Percentiles rank a stretch among this genome's conserved stretches.
Evolutionary conservation across 2,888 invertebrate genomes (phyloP).

Genomic region (Liopterus haemorrhoidalis): DNA sequence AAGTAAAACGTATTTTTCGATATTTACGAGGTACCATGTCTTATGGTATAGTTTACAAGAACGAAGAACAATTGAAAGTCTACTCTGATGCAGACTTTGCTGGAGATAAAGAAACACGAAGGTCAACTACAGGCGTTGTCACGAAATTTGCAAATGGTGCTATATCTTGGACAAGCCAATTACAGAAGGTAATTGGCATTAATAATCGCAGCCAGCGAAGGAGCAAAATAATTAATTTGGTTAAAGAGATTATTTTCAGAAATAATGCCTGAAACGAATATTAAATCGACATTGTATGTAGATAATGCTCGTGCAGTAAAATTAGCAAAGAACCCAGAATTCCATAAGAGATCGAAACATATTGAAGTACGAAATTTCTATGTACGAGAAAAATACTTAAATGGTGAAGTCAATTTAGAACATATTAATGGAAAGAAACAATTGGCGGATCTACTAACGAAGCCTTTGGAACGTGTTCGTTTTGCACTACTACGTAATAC

Average conservation of each 20-base stretch:
- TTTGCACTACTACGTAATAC: no score
- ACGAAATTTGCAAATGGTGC: no score
- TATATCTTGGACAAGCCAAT: constrained; percentile 7
- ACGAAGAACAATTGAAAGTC: no score
- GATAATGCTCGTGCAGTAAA: constrained; percentile 29
- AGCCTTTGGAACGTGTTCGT: background rate
- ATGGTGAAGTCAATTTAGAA: constrained; percentile 28
- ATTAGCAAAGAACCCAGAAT: constrained; percentile 30
- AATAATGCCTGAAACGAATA: constrained; percentile 1
- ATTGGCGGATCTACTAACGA: constrained; percentile 6
- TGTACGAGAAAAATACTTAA: constrained; percentile 29
- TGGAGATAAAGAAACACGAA: no score
- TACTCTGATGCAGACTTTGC: no score
- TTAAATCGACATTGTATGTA: constrained; percentile 21
- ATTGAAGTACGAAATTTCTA: constrained; percentile 26
- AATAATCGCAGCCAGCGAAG: constrained; percentile 34
- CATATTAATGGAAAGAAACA: constrained; percentile 22
- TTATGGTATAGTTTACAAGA: no score
- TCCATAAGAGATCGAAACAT: constrained; percentile 27
- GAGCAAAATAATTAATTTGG: constrained; percentile 26
- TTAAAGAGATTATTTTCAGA: constrained; percentile 14
- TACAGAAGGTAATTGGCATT: constrained; percentile 29
- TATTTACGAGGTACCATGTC: no score
- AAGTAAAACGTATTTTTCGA: constrained; percentile 20
- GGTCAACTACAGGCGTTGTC: no score